Evolutionary conservation across 2,113 vertebrate species (phyloP), one percentile per base, ranked within the genome.

Genomic region (Prionailurus viverrinus): DNA sequence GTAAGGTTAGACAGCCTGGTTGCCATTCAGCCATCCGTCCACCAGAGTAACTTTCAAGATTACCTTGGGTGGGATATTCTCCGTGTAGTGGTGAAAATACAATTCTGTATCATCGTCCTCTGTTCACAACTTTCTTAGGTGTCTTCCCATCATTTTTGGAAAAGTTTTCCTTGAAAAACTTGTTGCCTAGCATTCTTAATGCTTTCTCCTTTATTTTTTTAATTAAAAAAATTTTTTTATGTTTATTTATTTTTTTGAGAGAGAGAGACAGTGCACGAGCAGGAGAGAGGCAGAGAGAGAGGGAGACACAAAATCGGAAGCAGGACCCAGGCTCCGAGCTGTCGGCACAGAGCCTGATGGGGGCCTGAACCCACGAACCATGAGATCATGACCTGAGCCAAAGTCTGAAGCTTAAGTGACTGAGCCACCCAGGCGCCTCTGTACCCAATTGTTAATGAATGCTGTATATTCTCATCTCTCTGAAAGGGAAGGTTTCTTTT

Each of bases 81-180:
- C 15, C 39, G 79, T 31, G 5, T 0, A 12, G 1, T 68, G 45
- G 7, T 25, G 27, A 90, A 87, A 71, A 86, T 89, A 51, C 0
- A 92, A 33, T 88, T 78, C 27, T 29, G 3, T 68, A 89, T 51
- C 29, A 61, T 61, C 68, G 82, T 87, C 53, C 19, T 93, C 82
- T 2, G 68, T 94, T 78, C 31, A 58, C 33, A 81, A 51, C 3
- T 51, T 91, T 9, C 27, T 80, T 93, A 39, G 51, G 4, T 86
- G 2, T 92, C 58, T 95, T 93, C 39, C 68, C 92, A 39, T 18
- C 21, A 80, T 36, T 95, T 95, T 91, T 66, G 73, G 53, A 58
- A 94, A 93, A 51, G 4, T 2, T 92, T 95, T 76, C 27, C 48
- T 93, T 65, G 29, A 81, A 93, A 96, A 84, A 13, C 2, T 66